A percentile compares a stretch with the other conserved stretches of the same genome.
These are phyloP conservation scores for Papilio protenor DNA, from an alignment of 2,888 invertebrate genomes.

Conservation along the genomic window DNA sequence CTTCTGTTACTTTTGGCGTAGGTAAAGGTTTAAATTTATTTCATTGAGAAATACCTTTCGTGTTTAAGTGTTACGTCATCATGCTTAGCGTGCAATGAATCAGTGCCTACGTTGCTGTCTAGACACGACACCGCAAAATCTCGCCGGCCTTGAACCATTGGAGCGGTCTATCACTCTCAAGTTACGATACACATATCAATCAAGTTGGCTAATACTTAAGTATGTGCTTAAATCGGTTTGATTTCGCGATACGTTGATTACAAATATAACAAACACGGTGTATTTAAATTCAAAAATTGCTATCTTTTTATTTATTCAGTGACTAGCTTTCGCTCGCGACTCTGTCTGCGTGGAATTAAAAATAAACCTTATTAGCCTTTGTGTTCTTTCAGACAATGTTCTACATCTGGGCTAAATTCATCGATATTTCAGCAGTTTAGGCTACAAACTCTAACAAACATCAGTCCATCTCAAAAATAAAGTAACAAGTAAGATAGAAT, in stretches of 20 bases:
- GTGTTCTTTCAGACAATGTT: no score
- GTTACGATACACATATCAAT: slow-evolving; percentile 18
- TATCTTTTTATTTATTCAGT: not conserved
- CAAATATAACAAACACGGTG: not conserved
- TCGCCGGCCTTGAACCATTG: slow-evolving; percentile 38
- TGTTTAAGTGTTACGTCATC: slow-evolving; percentile 1
- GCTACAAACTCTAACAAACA: no score
- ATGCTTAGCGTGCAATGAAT: slow-evolving; percentile 17
- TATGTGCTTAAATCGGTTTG: not conserved
- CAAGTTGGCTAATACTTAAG: slow-evolving; percentile 9
- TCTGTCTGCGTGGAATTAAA: no score
- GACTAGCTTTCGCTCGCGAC: no score
- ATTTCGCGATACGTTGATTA: not conserved
- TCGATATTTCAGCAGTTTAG: no score
- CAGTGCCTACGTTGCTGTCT: slow-evolving; percentile 37
- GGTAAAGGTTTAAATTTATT: not conserved
- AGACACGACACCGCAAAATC: slow-evolving; percentile 34
- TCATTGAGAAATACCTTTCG: slow-evolving; percentile 22
- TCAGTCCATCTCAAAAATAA: no score
- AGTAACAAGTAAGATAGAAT: not conserved
- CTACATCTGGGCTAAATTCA: no score
- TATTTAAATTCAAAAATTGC: not conserved
- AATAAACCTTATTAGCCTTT: no score
- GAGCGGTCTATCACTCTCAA: slow-evolving; percentile 18
- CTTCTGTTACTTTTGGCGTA: not conserved